phyloP scores from a whole-genome alignment of 2,888 invertebrate species.

The Catocala sponsa region DNA sequence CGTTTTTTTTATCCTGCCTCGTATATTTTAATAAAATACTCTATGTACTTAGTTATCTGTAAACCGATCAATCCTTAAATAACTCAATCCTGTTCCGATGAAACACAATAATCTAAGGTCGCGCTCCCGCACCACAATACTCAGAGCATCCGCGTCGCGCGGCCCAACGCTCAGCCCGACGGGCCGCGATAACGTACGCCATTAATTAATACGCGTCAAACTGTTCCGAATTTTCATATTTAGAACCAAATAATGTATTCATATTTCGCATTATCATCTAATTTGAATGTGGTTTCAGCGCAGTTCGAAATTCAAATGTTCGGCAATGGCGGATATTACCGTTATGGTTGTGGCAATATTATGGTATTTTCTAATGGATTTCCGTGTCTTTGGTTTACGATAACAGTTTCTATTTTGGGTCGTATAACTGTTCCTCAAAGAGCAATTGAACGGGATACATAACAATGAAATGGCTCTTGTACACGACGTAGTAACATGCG shows the following conservation, averaged over 20 bases:
- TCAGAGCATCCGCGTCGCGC: slow-evolving; percentile 7
- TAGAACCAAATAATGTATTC: slow-evolving; percentile 50
- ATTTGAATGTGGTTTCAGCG: slow-evolving; percentile 47
- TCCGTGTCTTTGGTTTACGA: background rate
- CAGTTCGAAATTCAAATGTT: slow-evolving; percentile 10
- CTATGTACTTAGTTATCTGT: too few relatives aligned
- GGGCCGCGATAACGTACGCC: slow-evolving; percentile 45
- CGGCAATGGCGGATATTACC: slow-evolving; percentile 6
- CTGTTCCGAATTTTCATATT: slow-evolving; percentile 53
- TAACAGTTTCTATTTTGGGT: background rate
- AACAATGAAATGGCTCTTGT: too few relatives aligned
- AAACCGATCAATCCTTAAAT: too few relatives aligned
- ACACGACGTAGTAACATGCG: too few relatives aligned
- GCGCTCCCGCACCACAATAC: slow-evolving; percentile 25
- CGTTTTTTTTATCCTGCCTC: too few relatives aligned
- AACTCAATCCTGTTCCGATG: too few relatives aligned
- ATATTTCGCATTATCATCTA: slow-evolving; percentile 51
- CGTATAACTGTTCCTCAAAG: background rate
- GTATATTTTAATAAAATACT: too few relatives aligned
- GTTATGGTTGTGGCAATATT: slow-evolving; percentile 1
- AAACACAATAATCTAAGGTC: background rate
- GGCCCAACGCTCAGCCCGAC: slow-evolving; percentile 21
- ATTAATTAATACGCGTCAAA: slow-evolving; percentile 54
- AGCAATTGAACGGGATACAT: too few relatives aligned
- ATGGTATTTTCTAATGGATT: slow-evolving; percentile 2